phyloP scores from a whole-genome alignment of 2,113 vertebrate species.

The Ptyas mucosa region DNA sequence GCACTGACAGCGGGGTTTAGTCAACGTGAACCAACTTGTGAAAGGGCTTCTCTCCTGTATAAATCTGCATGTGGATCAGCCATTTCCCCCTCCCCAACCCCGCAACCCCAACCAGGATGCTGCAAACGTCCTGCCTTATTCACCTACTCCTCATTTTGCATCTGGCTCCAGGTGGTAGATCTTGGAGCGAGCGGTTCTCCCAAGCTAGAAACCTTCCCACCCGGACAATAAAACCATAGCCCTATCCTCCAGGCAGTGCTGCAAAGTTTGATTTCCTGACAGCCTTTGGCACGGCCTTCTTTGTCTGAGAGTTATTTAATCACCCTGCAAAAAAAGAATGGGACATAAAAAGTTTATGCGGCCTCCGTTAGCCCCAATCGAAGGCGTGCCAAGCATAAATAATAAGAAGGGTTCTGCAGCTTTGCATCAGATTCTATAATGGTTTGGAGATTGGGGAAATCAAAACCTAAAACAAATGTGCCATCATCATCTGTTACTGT shows the following conservation, averaged over 20 bases:
- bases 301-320: not conserved
- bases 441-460: not conserved
- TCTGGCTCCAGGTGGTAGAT: not conserved
- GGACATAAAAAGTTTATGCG: not conserved
- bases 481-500: conserved; percentile 2
- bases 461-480: conserved; percentile 13
- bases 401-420: not conserved
- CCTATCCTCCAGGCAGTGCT: not conserved
- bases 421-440: not conserved
- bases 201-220: not conserved
- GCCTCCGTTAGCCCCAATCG: not conserved
- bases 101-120: not conserved
- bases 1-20: not conserved
- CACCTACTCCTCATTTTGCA: not conserved
- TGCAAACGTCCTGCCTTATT: not conserved
- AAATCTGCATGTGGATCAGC: not conserved
- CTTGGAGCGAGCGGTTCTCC: not conserved
- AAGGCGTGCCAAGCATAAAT: not conserved
- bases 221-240: not conserved
- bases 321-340: not conserved
- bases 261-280: not conserved
- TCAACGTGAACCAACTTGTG: not conserved
- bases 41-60: not conserved
- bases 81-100: not conserved
- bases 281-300: not conserved